Conservation (phyloP, 2,113 vertebrate species). For the Hippocampus barbouri region DNA sequence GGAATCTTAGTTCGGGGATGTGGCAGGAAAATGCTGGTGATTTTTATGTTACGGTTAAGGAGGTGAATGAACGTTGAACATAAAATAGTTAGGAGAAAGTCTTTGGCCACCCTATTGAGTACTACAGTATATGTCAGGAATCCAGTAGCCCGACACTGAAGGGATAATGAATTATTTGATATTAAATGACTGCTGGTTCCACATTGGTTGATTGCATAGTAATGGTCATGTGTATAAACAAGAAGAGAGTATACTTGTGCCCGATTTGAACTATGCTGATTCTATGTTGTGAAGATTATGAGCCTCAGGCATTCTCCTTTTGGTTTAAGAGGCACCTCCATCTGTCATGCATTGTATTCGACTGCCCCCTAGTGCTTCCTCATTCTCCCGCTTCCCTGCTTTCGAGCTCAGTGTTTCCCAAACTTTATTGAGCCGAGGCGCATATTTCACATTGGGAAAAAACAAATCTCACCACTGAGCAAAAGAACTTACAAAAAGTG, state of each 20-base stretch:
- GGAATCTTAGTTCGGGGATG: constrained; percentile 54
- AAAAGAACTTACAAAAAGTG: no score
- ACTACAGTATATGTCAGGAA: neutral
- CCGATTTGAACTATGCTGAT: constrained; percentile 13
- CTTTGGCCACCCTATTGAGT: constrained; percentile 24
- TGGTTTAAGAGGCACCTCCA: neutral
- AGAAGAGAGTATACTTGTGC: constrained; percentile 11
- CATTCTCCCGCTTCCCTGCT: neutral
- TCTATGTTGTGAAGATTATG: constrained; percentile 14
- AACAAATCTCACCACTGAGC: no score
- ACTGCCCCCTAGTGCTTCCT: constrained; percentile 61
- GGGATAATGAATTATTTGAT: constrained; percentile 49
- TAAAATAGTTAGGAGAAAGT: constrained; percentile 13
- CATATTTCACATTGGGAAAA: no score
- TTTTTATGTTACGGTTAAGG: constrained; percentile 43
- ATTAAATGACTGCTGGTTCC: constrained; percentile 37
- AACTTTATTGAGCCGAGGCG: no score
- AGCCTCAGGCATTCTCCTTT: constrained; percentile 10
- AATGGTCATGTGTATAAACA: constrained; percentile 41
- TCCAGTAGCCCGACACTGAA: constrained; percentile 31
- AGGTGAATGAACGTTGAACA: constrained; percentile 26
- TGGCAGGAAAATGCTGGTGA: constrained; percentile 43
- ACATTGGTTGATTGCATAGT: constrained; percentile 33
- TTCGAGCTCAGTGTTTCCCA: no score
- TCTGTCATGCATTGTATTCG: constrained; percentile 47